These are phyloP conservation scores for Caenorhabditis sp. DNA, from an alignment of 2,888 invertebrate species.

Conservation along the genomic window DNA sequence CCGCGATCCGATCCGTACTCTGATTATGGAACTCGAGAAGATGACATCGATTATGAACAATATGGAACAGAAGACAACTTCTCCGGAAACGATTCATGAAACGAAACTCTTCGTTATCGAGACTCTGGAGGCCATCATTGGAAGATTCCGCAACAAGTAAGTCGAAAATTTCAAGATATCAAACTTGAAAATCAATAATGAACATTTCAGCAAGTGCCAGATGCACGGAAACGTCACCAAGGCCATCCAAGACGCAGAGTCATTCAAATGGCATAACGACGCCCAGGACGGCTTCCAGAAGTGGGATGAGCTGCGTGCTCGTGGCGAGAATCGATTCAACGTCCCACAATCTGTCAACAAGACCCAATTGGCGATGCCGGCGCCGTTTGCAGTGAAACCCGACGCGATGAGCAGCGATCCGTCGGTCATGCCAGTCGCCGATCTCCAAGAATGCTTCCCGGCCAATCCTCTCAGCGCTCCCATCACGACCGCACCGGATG, in stretches of 20 bases:
- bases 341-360: neutral
- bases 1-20: slow-evolving; percentile 7
- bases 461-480: neutral
- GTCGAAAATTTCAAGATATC: neutral
- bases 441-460: neutral
- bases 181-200: no score
- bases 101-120: slow-evolving; percentile 18
- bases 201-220: slow-evolving; percentile 33
- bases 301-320: slow-evolving; percentile 12
- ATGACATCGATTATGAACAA: slow-evolving; percentile 1
- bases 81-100: neutral
- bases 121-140: slow-evolving; percentile 6
- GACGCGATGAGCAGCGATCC: neutral
- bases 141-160: slow-evolving; percentile 13
- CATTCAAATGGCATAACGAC: slow-evolving; percentile 18
- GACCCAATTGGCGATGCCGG: neutral
- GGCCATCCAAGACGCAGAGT: slow-evolving; percentile 14
- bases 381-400: slow-evolving; percentile 18
- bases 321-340: slow-evolving; percentile 15
- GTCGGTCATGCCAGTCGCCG: neutral
- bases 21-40: slow-evolving; percentile 36
- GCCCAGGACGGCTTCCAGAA: neutral
- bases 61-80: neutral
- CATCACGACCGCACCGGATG: no score
- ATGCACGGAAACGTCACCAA: slow-evolving; percentile 15